phyloP scores from a whole-genome alignment of 2,797 vertebrate species.

The Melopsittacus undulatus region DNA sequence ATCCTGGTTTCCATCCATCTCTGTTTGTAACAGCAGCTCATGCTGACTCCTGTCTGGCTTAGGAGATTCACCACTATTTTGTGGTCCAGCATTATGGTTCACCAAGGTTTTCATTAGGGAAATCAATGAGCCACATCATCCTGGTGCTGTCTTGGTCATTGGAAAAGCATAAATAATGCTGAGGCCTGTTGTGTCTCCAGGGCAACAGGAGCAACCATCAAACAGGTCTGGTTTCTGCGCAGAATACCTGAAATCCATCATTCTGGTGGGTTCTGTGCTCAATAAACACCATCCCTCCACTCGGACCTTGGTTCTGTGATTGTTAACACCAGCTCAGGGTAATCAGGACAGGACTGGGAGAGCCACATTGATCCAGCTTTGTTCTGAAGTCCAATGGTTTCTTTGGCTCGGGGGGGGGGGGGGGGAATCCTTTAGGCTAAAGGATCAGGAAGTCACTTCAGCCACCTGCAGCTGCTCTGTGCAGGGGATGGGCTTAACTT shows the following conservation, averaged over 20 bases:
- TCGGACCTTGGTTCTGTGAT: fast-evolving
- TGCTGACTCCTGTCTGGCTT: neutral
- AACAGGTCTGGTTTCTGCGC: neutral
- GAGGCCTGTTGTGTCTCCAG: constrained; percentile 2
- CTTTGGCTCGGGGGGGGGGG: neutral
- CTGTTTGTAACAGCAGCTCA: fast-evolving
- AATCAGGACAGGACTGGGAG: neutral
- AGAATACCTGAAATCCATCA: neutral
- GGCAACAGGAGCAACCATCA: neutral
- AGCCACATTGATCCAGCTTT: neutral
- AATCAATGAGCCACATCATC: neutral
- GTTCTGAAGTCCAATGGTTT: neutral
- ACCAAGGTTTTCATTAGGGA: constrained; percentile 31
- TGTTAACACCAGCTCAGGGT: fast-evolving
- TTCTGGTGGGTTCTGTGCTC: neutral
- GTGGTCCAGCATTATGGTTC: neutral
- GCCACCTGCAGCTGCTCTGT: fast-evolving
- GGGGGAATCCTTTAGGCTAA: neutral
- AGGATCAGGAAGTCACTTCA: neutral
- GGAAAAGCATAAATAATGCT: neutral
- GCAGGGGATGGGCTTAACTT: fast-evolving
- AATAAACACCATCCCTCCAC: neutral
- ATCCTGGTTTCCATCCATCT: neutral
- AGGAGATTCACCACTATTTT: neutral
- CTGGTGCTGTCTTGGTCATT: neutral